Conservation (phyloP, 1,140 invertebrate species). For the Hormaphis cornu region DNA sequence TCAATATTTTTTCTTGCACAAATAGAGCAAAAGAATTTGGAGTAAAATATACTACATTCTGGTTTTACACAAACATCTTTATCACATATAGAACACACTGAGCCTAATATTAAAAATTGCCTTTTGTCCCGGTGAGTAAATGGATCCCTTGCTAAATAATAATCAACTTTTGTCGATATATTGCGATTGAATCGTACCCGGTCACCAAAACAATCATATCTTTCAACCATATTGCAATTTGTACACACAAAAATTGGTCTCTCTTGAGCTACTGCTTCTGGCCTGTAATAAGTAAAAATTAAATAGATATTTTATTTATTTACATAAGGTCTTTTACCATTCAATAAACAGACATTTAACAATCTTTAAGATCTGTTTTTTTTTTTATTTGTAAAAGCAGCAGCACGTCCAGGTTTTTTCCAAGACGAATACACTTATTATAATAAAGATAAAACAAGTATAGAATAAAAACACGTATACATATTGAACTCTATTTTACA, state of each 20-base stretch:
- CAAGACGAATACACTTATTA: too few species aligned
- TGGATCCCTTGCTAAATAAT: constrained; percentile 30
- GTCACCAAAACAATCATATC: constrained; percentile 21
- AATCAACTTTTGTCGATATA: constrained; percentile 13
- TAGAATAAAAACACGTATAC: too few species aligned
- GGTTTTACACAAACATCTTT: constrained; percentile 25
- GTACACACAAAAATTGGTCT: constrained; percentile 11
- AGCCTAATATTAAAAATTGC: constrained; percentile 28
- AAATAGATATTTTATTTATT: too few species aligned
- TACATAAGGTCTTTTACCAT: too few species aligned
- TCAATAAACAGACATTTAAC: too few species aligned
- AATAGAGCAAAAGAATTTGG: constrained; percentile 16
- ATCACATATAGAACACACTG: constrained; percentile 18
- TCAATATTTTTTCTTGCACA: constrained; percentile 23
- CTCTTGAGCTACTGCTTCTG: not conserved
- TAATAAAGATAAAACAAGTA: too few species aligned
- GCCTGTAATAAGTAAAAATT: not conserved
- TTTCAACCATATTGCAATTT: constrained; percentile 20
- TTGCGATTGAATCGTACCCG: constrained; percentile 14
- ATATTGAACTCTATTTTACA: too few species aligned
- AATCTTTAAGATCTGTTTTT: too few species aligned
- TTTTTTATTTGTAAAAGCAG: too few species aligned
- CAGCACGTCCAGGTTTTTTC: too few species aligned
- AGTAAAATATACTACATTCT: constrained; percentile 32
- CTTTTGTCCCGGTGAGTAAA: constrained; percentile 13